Conservation (phyloP, 2,797 vertebrate species). For the Rhodeus uyekii region DNA sequence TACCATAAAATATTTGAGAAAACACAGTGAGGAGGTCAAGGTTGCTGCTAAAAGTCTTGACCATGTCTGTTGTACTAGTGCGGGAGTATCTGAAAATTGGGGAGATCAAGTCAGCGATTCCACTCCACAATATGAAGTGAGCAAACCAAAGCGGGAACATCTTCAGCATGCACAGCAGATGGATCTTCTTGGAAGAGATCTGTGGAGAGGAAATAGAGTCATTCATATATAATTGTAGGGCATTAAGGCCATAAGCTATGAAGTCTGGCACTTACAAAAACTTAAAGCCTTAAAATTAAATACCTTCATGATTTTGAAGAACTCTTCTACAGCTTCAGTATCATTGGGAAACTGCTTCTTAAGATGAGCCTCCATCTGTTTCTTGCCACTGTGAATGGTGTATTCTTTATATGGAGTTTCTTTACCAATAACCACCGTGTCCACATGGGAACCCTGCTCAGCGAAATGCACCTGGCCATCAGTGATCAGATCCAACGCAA, state of each 20-base stretch:
- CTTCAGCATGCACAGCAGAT: constrained; percentile 33
- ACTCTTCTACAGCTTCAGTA: constrained; percentile 22
- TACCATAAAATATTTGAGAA: constrained; percentile 6
- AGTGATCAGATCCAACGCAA: constrained; percentile 18
- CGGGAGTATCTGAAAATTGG: constrained; percentile 29
- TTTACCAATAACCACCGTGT: constrained; percentile 1
- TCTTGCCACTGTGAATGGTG: constrained; percentile 14
- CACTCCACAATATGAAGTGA: constrained; percentile 17
- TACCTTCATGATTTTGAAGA: constrained; percentile 39
- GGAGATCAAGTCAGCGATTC: constrained; percentile 35
- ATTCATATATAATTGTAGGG: background rate
- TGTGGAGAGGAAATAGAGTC: background rate
- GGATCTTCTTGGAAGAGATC: constrained; percentile 38
- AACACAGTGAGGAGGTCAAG: constrained; percentile 22
- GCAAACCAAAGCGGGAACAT: constrained; percentile 14
- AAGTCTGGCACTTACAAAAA: background rate
- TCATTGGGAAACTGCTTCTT: constrained; percentile 45
- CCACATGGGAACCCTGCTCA: constrained; percentile 26
- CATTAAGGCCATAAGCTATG: background rate
- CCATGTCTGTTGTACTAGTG: constrained; percentile 17
- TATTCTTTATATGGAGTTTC: background rate
- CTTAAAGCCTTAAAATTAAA: background rate
- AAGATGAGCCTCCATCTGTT: constrained; percentile 32
- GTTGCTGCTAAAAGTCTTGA: constrained; percentile 12
- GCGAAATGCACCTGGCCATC: constrained; percentile 20